Evolutionary conservation across 2,888 invertebrate species (phyloP).

Genomic region (Helobdella robusta): DNA sequence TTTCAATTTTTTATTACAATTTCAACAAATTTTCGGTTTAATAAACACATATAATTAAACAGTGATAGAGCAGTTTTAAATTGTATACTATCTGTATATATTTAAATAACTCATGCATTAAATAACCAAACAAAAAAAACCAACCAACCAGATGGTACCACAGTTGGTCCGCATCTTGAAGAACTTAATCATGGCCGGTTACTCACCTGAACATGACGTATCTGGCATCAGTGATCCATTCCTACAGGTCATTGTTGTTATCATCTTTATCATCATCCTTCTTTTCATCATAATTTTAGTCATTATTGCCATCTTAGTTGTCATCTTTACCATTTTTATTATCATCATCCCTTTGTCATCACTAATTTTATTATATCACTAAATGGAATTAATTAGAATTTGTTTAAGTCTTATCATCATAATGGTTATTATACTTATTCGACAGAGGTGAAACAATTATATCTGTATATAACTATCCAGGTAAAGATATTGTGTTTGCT

Average conservation of each 20-base stretch:
- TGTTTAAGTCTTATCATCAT: background rate
- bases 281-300: background rate
- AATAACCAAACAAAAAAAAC: too few relatives aligned
- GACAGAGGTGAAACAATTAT: too few relatives aligned
- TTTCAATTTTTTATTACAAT: too few relatives aligned
- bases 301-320: background rate
- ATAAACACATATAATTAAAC: too few relatives aligned
- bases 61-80: too few relatives aligned
- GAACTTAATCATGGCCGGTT: conserved; percentile 93
- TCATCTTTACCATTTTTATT: background rate
- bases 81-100: too few relatives aligned
- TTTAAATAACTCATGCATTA: too few relatives aligned
- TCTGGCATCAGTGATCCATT: conserved; percentile 99
- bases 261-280: background rate
- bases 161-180: conserved; percentile 95
- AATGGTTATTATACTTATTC: conserved; percentile 6
- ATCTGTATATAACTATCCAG: conserved; percentile 55
- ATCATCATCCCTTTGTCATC: background rate
- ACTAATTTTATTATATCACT: too few relatives aligned
- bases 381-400: too few relatives aligned
- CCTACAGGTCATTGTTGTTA: conserved; percentile 64
- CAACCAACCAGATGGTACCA: conserved; percentile 82
- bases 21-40: too few relatives aligned
- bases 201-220: conserved; percentile 98
- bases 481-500: conserved; percentile 90